Evolutionary conservation across 2,113 vertebrate genomes (phyloP), one percentile per base, ranked within the genome.

Genomic region (Gasterosteus nipponicus): DNA sequence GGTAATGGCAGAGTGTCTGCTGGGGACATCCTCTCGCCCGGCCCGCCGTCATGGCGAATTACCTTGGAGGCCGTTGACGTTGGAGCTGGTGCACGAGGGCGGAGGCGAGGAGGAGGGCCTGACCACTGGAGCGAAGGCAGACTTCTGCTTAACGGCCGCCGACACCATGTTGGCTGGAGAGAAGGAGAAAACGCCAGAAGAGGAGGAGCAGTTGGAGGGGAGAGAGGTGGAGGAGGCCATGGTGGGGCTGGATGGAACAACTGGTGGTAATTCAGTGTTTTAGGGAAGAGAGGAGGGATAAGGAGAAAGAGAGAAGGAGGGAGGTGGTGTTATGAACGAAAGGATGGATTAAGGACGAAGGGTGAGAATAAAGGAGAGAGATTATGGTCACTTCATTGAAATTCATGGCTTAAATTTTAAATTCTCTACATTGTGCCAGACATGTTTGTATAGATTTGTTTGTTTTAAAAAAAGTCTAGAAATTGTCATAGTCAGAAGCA

Each of bases 81-180:
- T 99, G 95, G 96, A 95, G 94, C 96, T 97, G 96, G 96, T 99
- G 91, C 98, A 99, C 89, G 97, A 97, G 84, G 97, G 97, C 44
- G 98, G 97, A 10, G 98, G 98, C 56, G 98, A 99, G 31, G 96
- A 96, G 62, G 97, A 96, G 38, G 98, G 97, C 92, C 98, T 95
- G 91, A 99, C 97, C 0, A 99, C 98, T 0, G 98, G 98, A 1
- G 98, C 98, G 8, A 99, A 99, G 71, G 98, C 98, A 3, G 98
- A 99, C 95, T 99, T 99, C 95, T 99, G 98, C 85, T 99, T 99
- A 87, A 98, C 98, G 1, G 98, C 98, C 4, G 97, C 97, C 2
- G 98, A 98, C 87, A 99, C 98, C 97, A 99, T 98, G 94, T 99
- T 99, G 93, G 98, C 98, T 89, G 98, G 98, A 87, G 98, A 99